Percentiles rank a stretch among this genome's conserved stretches.
These are phyloP conservation scores for Papilio xuthus DNA, from an alignment of 1,140 invertebrate species.

Conservation along the genomic window DNA sequence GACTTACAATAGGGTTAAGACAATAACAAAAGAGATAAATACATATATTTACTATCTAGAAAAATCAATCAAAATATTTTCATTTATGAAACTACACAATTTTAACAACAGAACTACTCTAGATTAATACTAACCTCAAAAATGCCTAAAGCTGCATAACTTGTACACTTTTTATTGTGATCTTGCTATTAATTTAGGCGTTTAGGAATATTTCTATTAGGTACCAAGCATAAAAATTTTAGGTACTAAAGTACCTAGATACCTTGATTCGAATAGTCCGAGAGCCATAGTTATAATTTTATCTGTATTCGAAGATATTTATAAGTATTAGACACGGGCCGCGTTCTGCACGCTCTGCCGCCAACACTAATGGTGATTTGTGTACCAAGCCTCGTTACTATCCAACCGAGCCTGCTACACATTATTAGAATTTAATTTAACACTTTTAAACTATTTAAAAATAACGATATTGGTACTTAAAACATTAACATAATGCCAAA, in stretches of 20 bases:
- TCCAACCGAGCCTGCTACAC: constrained; percentile 43
- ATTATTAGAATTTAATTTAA: constrained; percentile 15
- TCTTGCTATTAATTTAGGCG: too few relatives aligned
- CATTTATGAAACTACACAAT: too few relatives aligned
- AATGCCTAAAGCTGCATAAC: too few relatives aligned
- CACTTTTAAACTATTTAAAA: not conserved
- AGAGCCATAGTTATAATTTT: not conserved
- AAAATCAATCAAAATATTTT: too few relatives aligned
- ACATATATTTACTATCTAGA: not conserved
- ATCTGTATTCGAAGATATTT: constrained; percentile 5
- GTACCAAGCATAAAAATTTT: too few relatives aligned
- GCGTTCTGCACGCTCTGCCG: constrained; percentile 42
- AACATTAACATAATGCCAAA: not conserved
- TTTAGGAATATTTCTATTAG: too few relatives aligned
- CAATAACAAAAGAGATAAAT: not conserved
- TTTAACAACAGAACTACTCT: too few relatives aligned
- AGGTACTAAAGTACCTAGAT: too few relatives aligned
- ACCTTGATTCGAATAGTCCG: not conserved
- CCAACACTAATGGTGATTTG: constrained; percentile 56
- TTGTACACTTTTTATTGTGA: too few relatives aligned
- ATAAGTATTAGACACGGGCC: not conserved
- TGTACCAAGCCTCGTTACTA: constrained; percentile 54
- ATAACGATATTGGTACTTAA: not conserved
- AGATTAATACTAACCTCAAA: too few relatives aligned
- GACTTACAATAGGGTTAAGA: constrained; percentile 5